A percentile compares a stretch with the other conserved stretches of the same genome.
These are phyloP conservation scores for Rhea americana DNA, from an alignment of 2,113 vertebrate species.

Conservation along the genomic window DNA sequence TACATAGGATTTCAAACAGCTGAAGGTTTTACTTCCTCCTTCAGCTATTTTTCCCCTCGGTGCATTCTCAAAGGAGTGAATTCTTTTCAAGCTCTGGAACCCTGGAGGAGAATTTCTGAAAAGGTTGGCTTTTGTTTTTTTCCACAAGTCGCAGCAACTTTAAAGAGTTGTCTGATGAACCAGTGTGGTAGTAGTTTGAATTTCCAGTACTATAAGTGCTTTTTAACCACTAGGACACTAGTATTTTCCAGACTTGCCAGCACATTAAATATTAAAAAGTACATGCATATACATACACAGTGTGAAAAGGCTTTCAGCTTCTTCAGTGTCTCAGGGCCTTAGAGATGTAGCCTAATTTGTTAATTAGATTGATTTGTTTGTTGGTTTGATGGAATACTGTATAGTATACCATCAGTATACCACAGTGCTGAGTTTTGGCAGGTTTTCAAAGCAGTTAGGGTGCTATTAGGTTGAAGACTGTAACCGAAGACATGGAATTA, in stretches of 20 bases:
- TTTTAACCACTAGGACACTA: conserved; percentile 3
- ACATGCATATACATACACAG: background rate
- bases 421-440: background rate
- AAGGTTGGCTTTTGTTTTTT: background rate
- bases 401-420: background rate
- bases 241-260: conserved; percentile 11
- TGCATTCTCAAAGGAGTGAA: background rate
- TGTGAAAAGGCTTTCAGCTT: background rate
- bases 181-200: background rate
- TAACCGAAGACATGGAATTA: background rate
- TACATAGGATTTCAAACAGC: background rate
- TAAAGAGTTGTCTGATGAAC: background rate
- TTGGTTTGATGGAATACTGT: background rate
- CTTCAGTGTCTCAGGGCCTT: background rate
- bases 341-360: background rate
- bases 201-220: background rate
- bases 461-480: background rate
- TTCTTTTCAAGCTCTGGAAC: background rate
- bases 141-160: background rate
- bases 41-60: background rate
- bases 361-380: conserved; percentile 8
- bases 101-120: background rate
- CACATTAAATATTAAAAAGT: conserved; percentile 23
- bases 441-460: background rate
- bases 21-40: background rate